These are phyloP conservation scores for Oryzias woworae DNA, from an alignment of 2,113 vertebrate species.

Conservation along the genomic window DNA sequence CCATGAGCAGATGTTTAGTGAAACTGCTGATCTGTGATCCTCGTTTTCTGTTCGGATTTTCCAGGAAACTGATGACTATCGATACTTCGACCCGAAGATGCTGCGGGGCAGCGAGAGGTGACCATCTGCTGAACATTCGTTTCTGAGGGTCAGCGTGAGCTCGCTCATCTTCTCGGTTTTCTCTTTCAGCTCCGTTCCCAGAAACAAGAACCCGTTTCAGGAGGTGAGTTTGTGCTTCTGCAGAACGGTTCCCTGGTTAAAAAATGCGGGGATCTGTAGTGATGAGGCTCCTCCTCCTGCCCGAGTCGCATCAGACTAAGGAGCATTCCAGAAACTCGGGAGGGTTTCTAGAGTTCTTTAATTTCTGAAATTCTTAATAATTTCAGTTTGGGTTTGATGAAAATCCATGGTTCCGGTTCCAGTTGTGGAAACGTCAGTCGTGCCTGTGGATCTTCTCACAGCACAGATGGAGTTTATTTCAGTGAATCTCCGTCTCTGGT, in stretches of 20 bases:
- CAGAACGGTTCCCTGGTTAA: constrained; percentile 1
- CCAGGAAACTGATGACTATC: constrained; percentile 96
- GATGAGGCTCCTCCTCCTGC: background rate
- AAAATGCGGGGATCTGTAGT: background rate
- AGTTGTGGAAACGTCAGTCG: background rate
- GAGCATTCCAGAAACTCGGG: too few species aligned
- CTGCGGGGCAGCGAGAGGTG: constrained; percentile 94
- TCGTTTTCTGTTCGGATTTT: constrained; percentile 30
- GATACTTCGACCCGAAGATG: constrained; percentile 99
- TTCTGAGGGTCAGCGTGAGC: too few species aligned
- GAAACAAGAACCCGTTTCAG: constrained; percentile 98
- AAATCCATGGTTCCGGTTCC: background rate
- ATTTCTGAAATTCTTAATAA: too few species aligned
- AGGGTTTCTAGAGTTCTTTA: too few species aligned
- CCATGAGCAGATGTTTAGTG: background rate
- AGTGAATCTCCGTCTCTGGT: background rate
- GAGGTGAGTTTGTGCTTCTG: constrained; percentile 80
- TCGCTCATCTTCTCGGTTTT: constrained; percentile 23
- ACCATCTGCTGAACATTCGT: too few species aligned
- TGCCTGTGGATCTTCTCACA: too few species aligned
- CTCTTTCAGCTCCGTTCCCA: constrained; percentile 88
- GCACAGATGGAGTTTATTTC: too few species aligned
- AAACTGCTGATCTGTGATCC: background rate
- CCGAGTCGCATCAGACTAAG: too few species aligned
- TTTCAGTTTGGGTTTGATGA: too few species aligned